Evolutionary conservation across 2,888 invertebrate species (phyloP), one percentile per base, ranked within the genome.

Genomic region (Ectemnius cavifrons): DNA sequence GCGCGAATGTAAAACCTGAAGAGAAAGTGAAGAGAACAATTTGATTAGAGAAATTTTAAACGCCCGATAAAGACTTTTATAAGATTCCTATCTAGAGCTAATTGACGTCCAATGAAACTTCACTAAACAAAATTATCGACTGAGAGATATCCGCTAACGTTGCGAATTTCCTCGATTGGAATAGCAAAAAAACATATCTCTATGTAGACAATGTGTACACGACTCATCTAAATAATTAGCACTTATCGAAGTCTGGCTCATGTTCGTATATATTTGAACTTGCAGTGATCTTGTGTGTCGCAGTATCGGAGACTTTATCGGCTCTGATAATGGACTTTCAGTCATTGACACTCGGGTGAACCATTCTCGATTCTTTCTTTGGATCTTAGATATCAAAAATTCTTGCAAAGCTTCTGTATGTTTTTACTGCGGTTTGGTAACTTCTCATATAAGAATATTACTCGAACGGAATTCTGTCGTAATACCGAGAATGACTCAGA

Each of bases 1-100:
- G 84, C 5, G 92, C 91, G 80, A 92, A 91, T 0, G 92, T 92
- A 49, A 92, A 88, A 70, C 92, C 93, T 93, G 23, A 20, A 45
- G n/a, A 64, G 4, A 67, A 59, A 11, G 11, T 20, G 14, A 28
- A 60, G 57, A 16, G 49, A 27, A 23, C n/a, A 8, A 28, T 14
- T 20, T 0, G 2, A 23, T 37, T 61, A 13, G 16, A n/a, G 14
- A 11, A 14, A 52, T 52, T 52, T 16, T 16, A 52, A 16, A n/a
- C 4, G 16, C 1, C 52, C 52, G 13, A 14, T 52, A 52, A 37
- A 14, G 1, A 16, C 16, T 52, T 13, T 2, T n/a, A 14, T 14
- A 14, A 11, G 52, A 11, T 52, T 16, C 16, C 14, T 5, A 52
- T 16, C 14, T 49, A 3, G n/a, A 49, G 0, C 16, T 16, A 49